Evolutionary conservation across 2,113 vertebrate species (phyloP).

Genomic region (Phyllostomus discolor): DNA sequence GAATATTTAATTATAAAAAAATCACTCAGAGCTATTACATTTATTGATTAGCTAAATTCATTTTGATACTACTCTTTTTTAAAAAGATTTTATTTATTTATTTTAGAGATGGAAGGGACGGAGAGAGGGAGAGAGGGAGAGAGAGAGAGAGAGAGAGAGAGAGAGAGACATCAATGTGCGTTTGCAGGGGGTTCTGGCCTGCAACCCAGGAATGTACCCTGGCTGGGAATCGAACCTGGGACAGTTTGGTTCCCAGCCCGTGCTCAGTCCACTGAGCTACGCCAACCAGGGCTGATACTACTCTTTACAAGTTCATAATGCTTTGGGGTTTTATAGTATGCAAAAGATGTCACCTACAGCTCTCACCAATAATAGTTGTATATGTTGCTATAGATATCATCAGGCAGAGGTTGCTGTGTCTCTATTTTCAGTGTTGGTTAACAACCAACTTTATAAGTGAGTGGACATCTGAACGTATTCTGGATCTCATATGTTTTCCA

Average conservation of each 20-base stretch:
- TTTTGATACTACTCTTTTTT: background rate
- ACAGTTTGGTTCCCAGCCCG: no score
- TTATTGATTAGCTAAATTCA: slow-evolving; percentile 26
- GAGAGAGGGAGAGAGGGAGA: no score
- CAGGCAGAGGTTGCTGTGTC: background rate
- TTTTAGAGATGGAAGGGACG: no score
- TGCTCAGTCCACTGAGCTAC: no score
- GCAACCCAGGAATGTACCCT: no score
- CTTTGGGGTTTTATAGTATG: background rate
- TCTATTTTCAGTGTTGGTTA: background rate
- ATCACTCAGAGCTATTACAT: background rate
- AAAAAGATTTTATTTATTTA: no score
- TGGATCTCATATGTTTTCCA: background rate
- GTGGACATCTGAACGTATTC: background rate
- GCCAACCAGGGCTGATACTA: background rate
- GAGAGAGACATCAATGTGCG: no score
- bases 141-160: no score
- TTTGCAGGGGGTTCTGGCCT: no score
- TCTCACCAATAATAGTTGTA: background rate
- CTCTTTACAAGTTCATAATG: background rate
- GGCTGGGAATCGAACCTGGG: no score
- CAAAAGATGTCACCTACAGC: background rate
- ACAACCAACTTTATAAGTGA: background rate
- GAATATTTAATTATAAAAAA: slow-evolving; percentile 2
- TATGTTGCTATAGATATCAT: background rate